phyloP scores from a whole-genome alignment of 2,888 invertebrate species.

The Notodonta dromedarius region DNA sequence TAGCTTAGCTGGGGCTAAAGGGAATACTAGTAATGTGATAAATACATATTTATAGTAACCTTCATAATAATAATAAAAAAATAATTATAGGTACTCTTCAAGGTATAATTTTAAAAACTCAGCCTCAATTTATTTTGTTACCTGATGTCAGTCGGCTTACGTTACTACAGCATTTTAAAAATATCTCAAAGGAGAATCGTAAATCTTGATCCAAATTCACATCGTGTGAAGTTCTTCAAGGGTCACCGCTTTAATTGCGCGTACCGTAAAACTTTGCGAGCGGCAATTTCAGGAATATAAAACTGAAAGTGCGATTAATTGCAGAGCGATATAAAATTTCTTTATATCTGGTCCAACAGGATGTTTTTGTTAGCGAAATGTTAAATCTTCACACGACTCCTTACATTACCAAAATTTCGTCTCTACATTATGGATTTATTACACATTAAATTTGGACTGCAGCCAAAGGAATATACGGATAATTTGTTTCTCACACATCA shows the following conservation, averaged over 20 bases:
- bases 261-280: slow-evolving; percentile 33
- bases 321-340: slow-evolving; percentile 22
- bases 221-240: slow-evolving; percentile 15
- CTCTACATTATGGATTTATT: slow-evolving; percentile 8
- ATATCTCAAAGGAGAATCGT: slow-evolving; percentile 3
- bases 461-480: slow-evolving; percentile 2
- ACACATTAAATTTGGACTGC: not conserved
- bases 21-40: too few species aligned
- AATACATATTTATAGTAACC: too few species aligned
- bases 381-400: slow-evolving; percentile 22
- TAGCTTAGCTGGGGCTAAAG: too few species aligned
- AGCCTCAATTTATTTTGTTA: not conserved
- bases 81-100: too few species aligned
- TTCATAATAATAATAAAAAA: too few species aligned
- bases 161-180: not conserved
- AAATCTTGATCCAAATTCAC: slow-evolving; percentile 11
- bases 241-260: slow-evolving; percentile 11
- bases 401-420: slow-evolving; percentile 14
- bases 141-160: not conserved
- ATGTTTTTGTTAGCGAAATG: slow-evolving; percentile 34
- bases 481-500: slow-evolving; percentile 1
- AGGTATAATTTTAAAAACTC: not conserved
- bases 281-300: slow-evolving; percentile 27
- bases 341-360: slow-evolving; percentile 32
- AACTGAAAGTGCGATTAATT: slow-evolving; percentile 33